Evolutionary conservation across 2,888 invertebrate species (phyloP).

Genomic region (Ephialtes manifestator): DNA sequence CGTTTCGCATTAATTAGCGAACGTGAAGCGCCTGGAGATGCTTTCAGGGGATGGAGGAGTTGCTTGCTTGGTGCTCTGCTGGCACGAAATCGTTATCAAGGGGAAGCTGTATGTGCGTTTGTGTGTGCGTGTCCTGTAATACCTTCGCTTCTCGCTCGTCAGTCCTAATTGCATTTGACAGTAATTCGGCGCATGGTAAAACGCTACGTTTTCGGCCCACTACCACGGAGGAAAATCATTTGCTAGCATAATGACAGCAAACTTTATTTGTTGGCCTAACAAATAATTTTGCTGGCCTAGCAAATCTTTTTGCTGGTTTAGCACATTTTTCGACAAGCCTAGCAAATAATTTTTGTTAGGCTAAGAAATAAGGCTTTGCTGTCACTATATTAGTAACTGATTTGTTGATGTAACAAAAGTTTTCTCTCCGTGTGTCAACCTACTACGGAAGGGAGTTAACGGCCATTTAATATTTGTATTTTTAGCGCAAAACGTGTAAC

Average conservation of each 20-base stretch:
- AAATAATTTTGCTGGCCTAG: too few species aligned
- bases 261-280: too few species aligned
- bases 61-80: constrained; percentile 54
- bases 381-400: too few species aligned
- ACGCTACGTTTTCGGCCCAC: not conserved
- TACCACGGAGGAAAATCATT: too few species aligned
- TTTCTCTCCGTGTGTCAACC: too few species aligned
- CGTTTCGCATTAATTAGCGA: constrained; percentile 55
- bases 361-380: too few species aligned
- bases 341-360: too few species aligned
- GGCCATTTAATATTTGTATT: not conserved
- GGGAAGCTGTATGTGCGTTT: constrained; percentile 72
- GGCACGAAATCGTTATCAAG: constrained; percentile 79
- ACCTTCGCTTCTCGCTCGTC: constrained; percentile 68
- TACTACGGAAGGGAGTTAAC: not conserved
- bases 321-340: too few species aligned
- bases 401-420: too few species aligned
- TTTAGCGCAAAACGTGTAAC: not conserved
- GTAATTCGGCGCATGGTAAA: constrained; percentile 73
- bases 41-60: constrained; percentile 70
- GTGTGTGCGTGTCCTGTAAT: constrained; percentile 4
- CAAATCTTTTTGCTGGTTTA: too few species aligned
- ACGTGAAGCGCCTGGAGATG: constrained; percentile 68
- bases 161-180: constrained; percentile 81
- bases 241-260: too few species aligned